phyloP scores from a whole-genome alignment of 1,140 invertebrate genomes.

The Solen grandis region DNA sequence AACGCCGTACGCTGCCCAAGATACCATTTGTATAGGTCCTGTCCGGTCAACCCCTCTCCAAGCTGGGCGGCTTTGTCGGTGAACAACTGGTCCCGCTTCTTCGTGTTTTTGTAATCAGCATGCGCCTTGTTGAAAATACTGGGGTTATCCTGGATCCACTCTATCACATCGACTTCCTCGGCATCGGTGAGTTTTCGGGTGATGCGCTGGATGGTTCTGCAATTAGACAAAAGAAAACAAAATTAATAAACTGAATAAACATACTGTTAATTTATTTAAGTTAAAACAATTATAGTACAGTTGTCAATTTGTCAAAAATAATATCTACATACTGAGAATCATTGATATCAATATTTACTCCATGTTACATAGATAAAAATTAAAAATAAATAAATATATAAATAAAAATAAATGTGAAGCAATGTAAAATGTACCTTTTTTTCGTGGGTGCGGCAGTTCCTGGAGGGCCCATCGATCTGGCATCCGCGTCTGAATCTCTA shows the following conservation, averaged over 20 bases:
- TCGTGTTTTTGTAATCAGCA: conserved; percentile 30
- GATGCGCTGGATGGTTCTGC: conserved; percentile 45
- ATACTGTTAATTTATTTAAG: conserved; percentile 8
- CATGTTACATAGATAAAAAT: conserved; percentile 34
- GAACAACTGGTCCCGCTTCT: conserved; percentile 36
- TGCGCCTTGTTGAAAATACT: conserved; percentile 42
- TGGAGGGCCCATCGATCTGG: conserved; percentile 39
- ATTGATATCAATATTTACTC: conserved; percentile 36
- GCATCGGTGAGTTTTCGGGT: conserved; percentile 41
- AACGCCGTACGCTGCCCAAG: conserved; percentile 39
- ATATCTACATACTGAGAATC: conserved; percentile 39
- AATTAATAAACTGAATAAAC: conserved; percentile 50
- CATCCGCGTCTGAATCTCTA: conserved; percentile 43
- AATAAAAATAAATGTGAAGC: conserved; percentile 78
- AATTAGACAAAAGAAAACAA: conserved; percentile 42
- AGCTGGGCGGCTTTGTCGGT: conserved; percentile 37
- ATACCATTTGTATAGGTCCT: conserved; percentile 44
- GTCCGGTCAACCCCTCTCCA: conserved; percentile 45
- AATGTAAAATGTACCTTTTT: conserved; percentile 46
- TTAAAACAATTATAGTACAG: conserved; percentile 32
- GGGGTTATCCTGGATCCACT: conserved; percentile 39
- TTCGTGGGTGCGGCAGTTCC: conserved; percentile 23
- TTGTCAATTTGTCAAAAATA: conserved; percentile 40
- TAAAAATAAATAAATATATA: conserved; percentile 36
- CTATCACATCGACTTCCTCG: conserved; percentile 43